A percentile compares a stretch with the other conserved stretches of the same genome.
Conservation (phyloP, 64 coral and sea anemone genomes). For the Actinia tenebrosa region DNA sequence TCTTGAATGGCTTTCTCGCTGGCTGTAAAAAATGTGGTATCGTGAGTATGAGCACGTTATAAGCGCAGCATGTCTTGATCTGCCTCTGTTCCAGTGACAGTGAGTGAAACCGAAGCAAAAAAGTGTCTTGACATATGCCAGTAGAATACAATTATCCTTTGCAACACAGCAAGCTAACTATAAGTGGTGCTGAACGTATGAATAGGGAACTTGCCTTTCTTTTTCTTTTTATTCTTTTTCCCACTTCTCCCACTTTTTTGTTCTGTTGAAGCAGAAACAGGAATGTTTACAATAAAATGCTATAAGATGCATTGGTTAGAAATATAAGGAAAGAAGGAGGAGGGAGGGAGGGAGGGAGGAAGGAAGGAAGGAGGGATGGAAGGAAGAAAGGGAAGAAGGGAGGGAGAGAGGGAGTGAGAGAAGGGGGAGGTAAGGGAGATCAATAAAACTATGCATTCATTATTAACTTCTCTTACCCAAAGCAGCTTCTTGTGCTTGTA, state of each 20-base stretch:
- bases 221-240: slow-evolving; percentile 99
- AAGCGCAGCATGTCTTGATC: neutral
- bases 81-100: neutral
- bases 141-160: too few relatives aligned
- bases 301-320: too few relatives aligned
- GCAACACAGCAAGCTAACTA: too few relatives aligned
- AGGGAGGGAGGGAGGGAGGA: neutral
- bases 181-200: neutral
- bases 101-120: neutral
- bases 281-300: neutral
- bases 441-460: neutral
- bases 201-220: slow-evolving; percentile 54
- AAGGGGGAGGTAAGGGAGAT: neutral
- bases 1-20: slow-evolving; percentile 97
- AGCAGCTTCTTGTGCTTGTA: slow-evolving; percentile 86
- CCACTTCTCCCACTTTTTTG: slow-evolving; percentile 95
- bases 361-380: neutral
- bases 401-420: neutral
- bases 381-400: neutral
- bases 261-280: slow-evolving; percentile 28
- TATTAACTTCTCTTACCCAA: slow-evolving; percentile 34
- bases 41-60: neutral
- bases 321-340: neutral
- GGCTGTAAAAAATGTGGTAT: slow-evolving; percentile 47
- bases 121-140: too few relatives aligned